These are phyloP conservation scores for Spatulosminthurus flaviceps DNA, from an alignment of 2,888 invertebrate genomes.

Conservation along the genomic window DNA sequence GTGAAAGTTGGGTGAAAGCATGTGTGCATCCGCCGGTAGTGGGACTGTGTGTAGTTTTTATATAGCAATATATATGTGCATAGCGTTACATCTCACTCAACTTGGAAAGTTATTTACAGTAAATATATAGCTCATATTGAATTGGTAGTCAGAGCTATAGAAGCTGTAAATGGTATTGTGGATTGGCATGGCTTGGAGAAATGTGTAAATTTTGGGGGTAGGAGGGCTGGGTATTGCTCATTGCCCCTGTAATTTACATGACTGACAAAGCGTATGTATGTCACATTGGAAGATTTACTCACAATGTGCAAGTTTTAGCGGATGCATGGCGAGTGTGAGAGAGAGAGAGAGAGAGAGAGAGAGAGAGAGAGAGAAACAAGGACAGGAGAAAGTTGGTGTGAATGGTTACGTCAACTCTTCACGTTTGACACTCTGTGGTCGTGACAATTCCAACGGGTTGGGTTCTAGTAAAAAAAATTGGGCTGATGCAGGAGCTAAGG, in stretches of 20 bases:
- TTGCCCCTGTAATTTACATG: constrained; percentile 7
- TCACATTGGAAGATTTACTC: neutral
- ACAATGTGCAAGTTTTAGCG: no score
- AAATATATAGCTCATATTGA: neutral
- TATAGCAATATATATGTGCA: no score
- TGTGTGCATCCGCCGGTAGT: no score
- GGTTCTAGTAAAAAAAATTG: neutral
- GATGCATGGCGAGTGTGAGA: no score
- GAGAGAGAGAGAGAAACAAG: neutral
- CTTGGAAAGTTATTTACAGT: no score
- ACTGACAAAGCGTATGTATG: neutral
- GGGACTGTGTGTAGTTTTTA: no score
- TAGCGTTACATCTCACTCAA: no score
- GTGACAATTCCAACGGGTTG: neutral
- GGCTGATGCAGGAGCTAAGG: no score
- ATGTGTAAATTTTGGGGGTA: neutral
- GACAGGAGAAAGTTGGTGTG: constrained; percentile 5
- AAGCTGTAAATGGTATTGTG: neutral
- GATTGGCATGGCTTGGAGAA: neutral
- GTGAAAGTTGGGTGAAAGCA: no score
- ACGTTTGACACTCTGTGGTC: constrained; percentile 11
- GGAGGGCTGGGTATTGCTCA: neutral
- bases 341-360: constrained; percentile 6
- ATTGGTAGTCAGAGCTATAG: neutral
- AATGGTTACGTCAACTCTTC: neutral